Conservation (phyloP, 1,140 invertebrate species). For the Sitophilus oryzae region DNA sequence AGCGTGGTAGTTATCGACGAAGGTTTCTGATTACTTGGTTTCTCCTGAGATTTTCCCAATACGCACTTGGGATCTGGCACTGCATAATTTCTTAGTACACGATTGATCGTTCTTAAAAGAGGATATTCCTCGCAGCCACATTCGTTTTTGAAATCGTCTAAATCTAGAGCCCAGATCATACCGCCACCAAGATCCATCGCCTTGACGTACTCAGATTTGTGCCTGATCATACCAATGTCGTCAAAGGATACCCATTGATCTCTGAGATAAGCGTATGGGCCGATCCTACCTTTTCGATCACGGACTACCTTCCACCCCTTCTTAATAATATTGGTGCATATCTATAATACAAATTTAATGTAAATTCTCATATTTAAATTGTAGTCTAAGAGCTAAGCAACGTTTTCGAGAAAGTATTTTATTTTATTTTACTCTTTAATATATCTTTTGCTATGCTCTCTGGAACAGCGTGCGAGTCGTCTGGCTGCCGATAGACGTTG, state of each 20-base stretch:
- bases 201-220: slow-evolving; percentile 70
- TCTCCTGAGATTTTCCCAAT: slow-evolving; percentile 25
- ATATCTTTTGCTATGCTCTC: too few relatives aligned
- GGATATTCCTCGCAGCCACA: slow-evolving; percentile 77
- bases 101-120: slow-evolving; percentile 69
- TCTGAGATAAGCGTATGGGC: slow-evolving; percentile 64
- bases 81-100: slow-evolving; percentile 61
- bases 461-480: too few relatives aligned
- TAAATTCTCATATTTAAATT: too few relatives aligned
- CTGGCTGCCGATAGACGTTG: too few relatives aligned
- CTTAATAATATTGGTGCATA: slow-evolving; percentile 60
- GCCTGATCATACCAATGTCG: slow-evolving; percentile 64
- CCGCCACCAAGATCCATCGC: slow-evolving; percentile 70
- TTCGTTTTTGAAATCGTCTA: slow-evolving; percentile 64
- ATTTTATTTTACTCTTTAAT: too few relatives aligned
- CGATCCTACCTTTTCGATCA: slow-evolving; percentile 63
- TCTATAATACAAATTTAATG: too few relatives aligned
- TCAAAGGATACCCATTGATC: slow-evolving; percentile 85
- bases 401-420: too few relatives aligned
- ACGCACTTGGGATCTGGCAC: slow-evolving; percentile 40
- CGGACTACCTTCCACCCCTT: slow-evolving; percentile 62
- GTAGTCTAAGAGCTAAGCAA: too few relatives aligned
- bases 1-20: background rate
- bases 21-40: background rate
- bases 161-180: slow-evolving; percentile 82